Base-by-base conservation (phyloP, 2,888 invertebrate genomes). In the Aspidiotus rigidus region DNA sequence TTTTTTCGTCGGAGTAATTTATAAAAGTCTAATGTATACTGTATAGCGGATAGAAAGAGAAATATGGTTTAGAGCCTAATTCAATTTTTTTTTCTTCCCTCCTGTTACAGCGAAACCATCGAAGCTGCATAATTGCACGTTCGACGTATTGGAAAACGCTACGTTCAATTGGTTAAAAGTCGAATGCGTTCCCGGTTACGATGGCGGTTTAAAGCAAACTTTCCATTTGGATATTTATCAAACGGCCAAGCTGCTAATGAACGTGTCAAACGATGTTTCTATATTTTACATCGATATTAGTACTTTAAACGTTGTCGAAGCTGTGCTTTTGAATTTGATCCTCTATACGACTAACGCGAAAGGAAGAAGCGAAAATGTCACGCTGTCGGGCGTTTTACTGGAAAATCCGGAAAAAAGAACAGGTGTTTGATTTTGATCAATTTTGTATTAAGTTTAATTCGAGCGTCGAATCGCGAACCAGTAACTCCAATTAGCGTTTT, bases 291-390 rank as follows among this genome's bases (percentile, higher is more conserved):
- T 86, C 74, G 84, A 86, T 74, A 79, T 78, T 41, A 75, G 72
- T 73, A 73, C 73, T 13, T 79, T 78, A n/a, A 80, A 79, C 56
- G 76, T 83, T 72, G 73, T 73, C 28, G 79, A 78, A 13, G 76
- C 82, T 72, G 83, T 86, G 60, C 86, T 87, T 39, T 82, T 89
- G 74, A 85, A 88, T 76, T 82, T 93, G 74, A 84, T 89, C 73
- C 86, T 90, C 74, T 93, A 89, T 78, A 87, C 92, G 70, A 85
- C 84, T 74, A 93, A 93, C 79, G 85, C 88, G 71, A 93, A 92
- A 78, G 92, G 93, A 64, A 85, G 86, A 73, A 90, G 91, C 71
- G 91, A 90, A 75, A 85, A 86, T 74, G 85, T 87, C 71, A 81
- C 90, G 10, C 81, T 92, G 71, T 91, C 92, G 78, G 90, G 91